Conservation (phyloP, 2,888 invertebrate genomes). For the Drosophila subquinaria region DNA sequence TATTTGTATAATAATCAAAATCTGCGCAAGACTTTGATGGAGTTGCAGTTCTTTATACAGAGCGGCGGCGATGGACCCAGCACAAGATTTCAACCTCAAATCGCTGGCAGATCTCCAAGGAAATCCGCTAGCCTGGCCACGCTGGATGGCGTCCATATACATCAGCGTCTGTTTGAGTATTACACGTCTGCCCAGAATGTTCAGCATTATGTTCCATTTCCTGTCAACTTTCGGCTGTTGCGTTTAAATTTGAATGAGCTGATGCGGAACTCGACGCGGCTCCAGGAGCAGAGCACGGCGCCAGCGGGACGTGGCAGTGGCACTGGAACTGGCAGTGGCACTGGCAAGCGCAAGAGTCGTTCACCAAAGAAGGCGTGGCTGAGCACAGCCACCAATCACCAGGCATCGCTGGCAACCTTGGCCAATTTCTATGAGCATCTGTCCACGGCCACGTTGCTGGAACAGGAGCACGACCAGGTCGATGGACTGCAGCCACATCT, state of each 20-base stretch:
- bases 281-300: slow-evolving; percentile 28
- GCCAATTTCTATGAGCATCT: slow-evolving; percentile 85
- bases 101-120: slow-evolving; percentile 8
- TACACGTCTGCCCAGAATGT: slow-evolving; percentile 82
- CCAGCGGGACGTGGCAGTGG: not conserved
- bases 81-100: not conserved
- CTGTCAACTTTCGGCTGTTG: slow-evolving; percentile 80
- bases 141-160: slow-evolving; percentile 60
- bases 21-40: slow-evolving; percentile 90
- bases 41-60: slow-evolving; percentile 90
- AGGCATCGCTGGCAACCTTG: slow-evolving; percentile 84
- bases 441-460: slow-evolving; percentile 83
- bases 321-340: not conserved
- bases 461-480: slow-evolving; percentile 54
- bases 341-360: slow-evolving; percentile 71
- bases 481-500: slow-evolving; percentile 79
- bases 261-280: slow-evolving; percentile 59
- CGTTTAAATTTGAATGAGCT: slow-evolving; percentile 80
- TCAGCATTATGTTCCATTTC: slow-evolving; percentile 81
- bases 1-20: slow-evolving; percentile 89
- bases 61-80: slow-evolving; percentile 85
- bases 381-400: slow-evolving; percentile 60
- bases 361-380: slow-evolving; percentile 83
- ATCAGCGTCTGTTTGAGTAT: slow-evolving; percentile 83
- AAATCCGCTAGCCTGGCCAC: slow-evolving; percentile 38